Percentiles rank a stretch among this genome's conserved stretches.
phyloP scores from a whole-genome alignment of 2,888 invertebrate species.

The Horisme vitalbata region DNA sequence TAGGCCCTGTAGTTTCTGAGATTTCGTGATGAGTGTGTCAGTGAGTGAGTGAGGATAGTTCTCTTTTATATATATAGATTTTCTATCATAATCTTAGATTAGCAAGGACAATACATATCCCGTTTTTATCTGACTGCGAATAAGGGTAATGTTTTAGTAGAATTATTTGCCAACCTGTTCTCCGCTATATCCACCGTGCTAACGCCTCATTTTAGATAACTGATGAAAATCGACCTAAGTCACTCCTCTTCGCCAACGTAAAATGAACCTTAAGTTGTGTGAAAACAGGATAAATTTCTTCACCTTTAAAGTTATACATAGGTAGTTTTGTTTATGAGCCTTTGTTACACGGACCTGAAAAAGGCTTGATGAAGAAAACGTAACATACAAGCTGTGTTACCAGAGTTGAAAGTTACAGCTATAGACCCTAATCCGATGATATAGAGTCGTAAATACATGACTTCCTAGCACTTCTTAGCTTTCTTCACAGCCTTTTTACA shows the following conservation, averaged over 20 bases:
- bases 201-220: too few species aligned
- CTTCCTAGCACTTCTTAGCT: background rate
- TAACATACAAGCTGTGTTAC: background rate
- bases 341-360: constrained; percentile 46
- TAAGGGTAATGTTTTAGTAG: too few species aligned
- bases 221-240: constrained; percentile 31
- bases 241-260: constrained; percentile 19
- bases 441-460: constrained; percentile 6
- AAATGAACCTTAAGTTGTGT: constrained; percentile 34
- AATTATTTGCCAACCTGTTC: too few species aligned
- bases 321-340: constrained; percentile 36
- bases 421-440: constrained; percentile 3
- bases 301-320: constrained; percentile 3
- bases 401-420: constrained; percentile 2
- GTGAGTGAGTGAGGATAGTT: too few species aligned
- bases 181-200: too few species aligned
- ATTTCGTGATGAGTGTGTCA: too few species aligned
- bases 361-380: constrained; percentile 53
- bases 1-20: too few species aligned
- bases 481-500: too few species aligned
- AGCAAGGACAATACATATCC: too few species aligned
- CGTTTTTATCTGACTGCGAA: too few species aligned
- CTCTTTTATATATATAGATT: too few species aligned
- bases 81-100: too few species aligned
- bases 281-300: constrained; percentile 23